Evolutionary conservation across 37 sponge, comb jelly and placozoan species (phyloP).

Genomic region (Crambe crambe): DNA sequence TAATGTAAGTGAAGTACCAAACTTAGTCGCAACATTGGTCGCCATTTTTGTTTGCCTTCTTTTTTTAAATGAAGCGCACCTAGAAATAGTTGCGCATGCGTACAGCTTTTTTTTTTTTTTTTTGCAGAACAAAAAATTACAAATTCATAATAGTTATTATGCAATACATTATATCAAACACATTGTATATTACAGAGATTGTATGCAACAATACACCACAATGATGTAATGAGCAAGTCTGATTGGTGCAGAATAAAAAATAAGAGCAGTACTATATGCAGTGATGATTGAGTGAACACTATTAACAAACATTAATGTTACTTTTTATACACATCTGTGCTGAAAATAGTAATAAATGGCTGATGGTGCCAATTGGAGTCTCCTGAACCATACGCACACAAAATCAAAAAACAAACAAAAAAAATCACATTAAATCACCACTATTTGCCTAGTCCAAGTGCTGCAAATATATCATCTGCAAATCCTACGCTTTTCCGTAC

Average conservation of each 20-base stretch:
- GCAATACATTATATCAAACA: not conserved
- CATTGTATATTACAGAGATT: no score
- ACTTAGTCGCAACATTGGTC: slow-evolving; percentile 2
- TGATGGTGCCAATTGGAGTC: slow-evolving; percentile 6
- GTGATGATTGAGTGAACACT: not conserved
- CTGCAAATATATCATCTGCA: slow-evolving; percentile 21
- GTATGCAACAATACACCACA: no score
- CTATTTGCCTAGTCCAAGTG: slow-evolving; percentile 1
- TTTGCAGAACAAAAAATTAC: no score
- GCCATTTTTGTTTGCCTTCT: slow-evolving; percentile 43
- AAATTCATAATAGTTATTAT: not conserved
- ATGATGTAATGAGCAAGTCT: not conserved
- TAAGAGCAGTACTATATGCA: not conserved
- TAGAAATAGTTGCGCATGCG: not conserved
- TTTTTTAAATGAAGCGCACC: slow-evolving; percentile 1
- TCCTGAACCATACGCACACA: not conserved
- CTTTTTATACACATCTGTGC: not conserved
- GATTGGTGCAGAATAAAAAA: not conserved
- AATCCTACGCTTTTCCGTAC: slow-evolving; percentile 5
- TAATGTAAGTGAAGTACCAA: slow-evolving; percentile 24
- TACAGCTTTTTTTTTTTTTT: not conserved
- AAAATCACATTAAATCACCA: no score
- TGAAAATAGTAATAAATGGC: not conserved
- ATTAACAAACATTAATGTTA: not conserved
- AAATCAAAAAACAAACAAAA: no score